A percentile compares a stretch with the other conserved stretches of the same genome.
Evolutionary conservation across 2,888 invertebrate species (phyloP).

Genomic region (Brenthis ino): DNA sequence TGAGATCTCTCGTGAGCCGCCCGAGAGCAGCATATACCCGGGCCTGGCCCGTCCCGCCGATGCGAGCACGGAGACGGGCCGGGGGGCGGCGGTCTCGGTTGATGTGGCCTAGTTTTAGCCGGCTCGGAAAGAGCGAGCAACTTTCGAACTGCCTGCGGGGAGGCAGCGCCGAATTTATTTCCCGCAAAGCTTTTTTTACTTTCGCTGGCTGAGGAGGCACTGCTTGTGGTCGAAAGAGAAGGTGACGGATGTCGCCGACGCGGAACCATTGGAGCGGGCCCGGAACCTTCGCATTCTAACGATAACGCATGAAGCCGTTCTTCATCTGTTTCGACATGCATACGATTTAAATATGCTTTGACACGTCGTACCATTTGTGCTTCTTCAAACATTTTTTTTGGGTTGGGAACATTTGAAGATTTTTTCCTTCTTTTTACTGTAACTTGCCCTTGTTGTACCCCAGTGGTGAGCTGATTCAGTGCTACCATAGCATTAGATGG

Average conservation of each 20-base stretch:
- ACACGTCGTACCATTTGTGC: slow-evolving; percentile 99
- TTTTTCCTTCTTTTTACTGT: slow-evolving; percentile 95
- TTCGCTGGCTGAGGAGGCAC: slow-evolving; percentile 93
- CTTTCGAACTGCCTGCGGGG: slow-evolving; percentile 98
- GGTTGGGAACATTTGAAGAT: slow-evolving; percentile 94
- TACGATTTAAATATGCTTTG: slow-evolving; percentile 95
- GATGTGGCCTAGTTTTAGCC: slow-evolving; percentile 93
- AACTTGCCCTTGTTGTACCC: slow-evolving; percentile 87
- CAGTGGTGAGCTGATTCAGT: slow-evolving; percentile 91
- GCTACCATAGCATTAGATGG: slow-evolving; percentile 95
- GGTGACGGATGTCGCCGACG: slow-evolving; percentile 95
- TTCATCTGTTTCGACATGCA: slow-evolving; percentile 96
- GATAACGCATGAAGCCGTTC: slow-evolving; percentile 94
- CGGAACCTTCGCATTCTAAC: slow-evolving; percentile 91
- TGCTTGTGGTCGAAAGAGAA: slow-evolving; percentile 95
- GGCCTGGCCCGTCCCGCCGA: slow-evolving; percentile 83
- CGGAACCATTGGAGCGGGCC: slow-evolving; percentile 83
- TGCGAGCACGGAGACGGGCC: slow-evolving; percentile 86
- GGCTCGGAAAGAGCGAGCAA: slow-evolving; percentile 95
- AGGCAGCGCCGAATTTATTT: slow-evolving; percentile 93
- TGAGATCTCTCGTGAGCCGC: slow-evolving; percentile 94
- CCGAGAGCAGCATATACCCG: slow-evolving; percentile 73
- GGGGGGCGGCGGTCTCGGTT: slow-evolving; percentile 86
- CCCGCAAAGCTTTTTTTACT: slow-evolving; percentile 83
- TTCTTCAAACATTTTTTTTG: slow-evolving; percentile 99